These are phyloP conservation scores for Malachius bipustulatus DNA, from an alignment of 2,888 invertebrate species.

Conservation along the genomic window DNA sequence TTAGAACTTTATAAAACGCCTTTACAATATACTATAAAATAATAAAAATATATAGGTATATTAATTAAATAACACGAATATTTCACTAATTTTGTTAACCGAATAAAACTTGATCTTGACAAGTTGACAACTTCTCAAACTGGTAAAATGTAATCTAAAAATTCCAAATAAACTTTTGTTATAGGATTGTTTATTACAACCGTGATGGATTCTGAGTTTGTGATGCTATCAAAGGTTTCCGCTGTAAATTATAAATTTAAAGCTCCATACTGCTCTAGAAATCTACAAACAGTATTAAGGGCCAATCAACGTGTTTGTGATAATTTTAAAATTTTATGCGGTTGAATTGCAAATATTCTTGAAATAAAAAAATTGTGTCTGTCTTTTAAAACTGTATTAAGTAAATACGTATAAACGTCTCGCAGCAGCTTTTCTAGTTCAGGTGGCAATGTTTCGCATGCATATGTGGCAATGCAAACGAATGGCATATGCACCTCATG, in stretches of 20 bases:
- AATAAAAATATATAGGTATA: too few species aligned
- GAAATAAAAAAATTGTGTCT: slow-evolving; percentile 21
- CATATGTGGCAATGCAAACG: slow-evolving; percentile 25
- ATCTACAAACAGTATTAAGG: slow-evolving; percentile 13
- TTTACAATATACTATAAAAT: too few species aligned
- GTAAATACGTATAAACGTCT: slow-evolving; percentile 20
- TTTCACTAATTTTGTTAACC: too few species aligned
- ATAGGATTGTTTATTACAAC: slow-evolving; percentile 10
- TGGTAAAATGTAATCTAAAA: slow-evolving; percentile 16
- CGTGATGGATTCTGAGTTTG: slow-evolving; percentile 9
- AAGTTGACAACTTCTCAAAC: too few species aligned
- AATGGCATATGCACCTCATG: slow-evolving; percentile 32
- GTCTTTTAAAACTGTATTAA: slow-evolving; percentile 23
- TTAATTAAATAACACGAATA: too few species aligned
- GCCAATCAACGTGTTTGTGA: slow-evolving; percentile 19
- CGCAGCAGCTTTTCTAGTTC: slow-evolving; percentile 23
- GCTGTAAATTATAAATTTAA: slow-evolving; percentile 15
- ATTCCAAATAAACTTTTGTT: slow-evolving; percentile 15
- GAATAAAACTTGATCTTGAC: too few species aligned
- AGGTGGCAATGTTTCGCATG: slow-evolving; percentile 24
- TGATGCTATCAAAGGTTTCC: slow-evolving; percentile 4
- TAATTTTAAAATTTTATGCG: slow-evolving; percentile 22
- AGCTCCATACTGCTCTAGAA: slow-evolving; percentile 17
- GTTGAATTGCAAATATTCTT: slow-evolving; percentile 19
- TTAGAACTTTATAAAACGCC: too few species aligned